Base-by-base conservation (phyloP, 1,140 invertebrate genomes). In the Plodia interpunctella region DNA sequence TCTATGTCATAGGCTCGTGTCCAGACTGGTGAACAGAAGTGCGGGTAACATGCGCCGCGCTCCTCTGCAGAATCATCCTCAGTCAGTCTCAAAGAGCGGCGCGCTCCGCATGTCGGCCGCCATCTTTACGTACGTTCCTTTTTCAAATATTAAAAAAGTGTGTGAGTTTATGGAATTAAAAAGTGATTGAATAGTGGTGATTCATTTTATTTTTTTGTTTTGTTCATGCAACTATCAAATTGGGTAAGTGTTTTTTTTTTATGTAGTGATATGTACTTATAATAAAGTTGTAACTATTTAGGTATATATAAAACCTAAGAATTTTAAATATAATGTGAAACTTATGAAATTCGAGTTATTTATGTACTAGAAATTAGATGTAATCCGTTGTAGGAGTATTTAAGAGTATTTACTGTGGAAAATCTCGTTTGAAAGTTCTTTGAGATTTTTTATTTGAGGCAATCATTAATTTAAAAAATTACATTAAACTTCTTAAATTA, bases 111-210 rank as follows among this genome's bases (percentile, higher is more conserved):
- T 18, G 49, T 51, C 49, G 1, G 49, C 20, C 49, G 9, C 17
- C 18, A 51, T 2, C 49, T 20, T 20, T 11, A 51, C 2, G 5
- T 18, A 17, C n/a, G 18, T 20, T 51, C 49, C 49, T 20, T 51
- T 51, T 51, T 20, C 49, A 51, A 51, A 49, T 20, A 20, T 51
- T 20, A 51, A 51, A 51, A 51, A 18, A 20, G 49, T 10, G 10
- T 51, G 49, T 20, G 49, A 20, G 19, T 51, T 51, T 51, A 51
- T 51, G 17, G 19, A 20, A 51, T 20, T 17, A 35, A 51, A 51
- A 51, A 51, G 49, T 51, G 49, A 51, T 49, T 51, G 17, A 20
- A 10, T 5, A 20, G 49, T 19, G 17, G 49, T 2, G 18, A 20
- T 17, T 20, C 32, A n/a, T n/a, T n/a, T 35, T 9, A 13, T 17